Conservation (phyloP, 53 echinoderm and acorn worm species). For the Echinometra lucunter region DNA sequence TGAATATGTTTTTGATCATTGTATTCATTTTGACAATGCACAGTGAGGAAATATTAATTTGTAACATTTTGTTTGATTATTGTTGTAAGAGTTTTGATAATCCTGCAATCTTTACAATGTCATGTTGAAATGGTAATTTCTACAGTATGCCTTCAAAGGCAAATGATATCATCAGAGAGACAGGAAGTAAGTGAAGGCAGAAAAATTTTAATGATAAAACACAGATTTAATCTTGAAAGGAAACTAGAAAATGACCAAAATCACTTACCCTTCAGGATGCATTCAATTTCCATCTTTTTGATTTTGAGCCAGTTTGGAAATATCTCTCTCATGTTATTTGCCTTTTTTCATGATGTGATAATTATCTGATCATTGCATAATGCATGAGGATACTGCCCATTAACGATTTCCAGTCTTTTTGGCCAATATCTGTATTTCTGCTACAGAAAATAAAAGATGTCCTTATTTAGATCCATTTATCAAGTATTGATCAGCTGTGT, state of each 20-base stretch:
- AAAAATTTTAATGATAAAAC: background rate
- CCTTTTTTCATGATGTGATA: slow-evolving; percentile 23
- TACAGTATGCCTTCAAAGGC: background rate
- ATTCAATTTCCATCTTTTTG: slow-evolving; percentile 35
- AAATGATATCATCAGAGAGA: background rate
- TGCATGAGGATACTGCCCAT: background rate
- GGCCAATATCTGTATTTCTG: background rate
- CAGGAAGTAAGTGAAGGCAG: background rate
- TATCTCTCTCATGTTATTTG: background rate
- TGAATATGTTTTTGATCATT: too few species aligned
- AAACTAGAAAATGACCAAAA: background rate
- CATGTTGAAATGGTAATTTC: background rate
- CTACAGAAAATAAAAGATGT: slow-evolving; percentile 5
- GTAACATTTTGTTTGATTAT: too few species aligned
- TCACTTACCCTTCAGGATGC: background rate
- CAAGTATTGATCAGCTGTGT: background rate
- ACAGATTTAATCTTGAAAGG: background rate
- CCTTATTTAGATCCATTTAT: background rate
- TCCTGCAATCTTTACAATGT: background rate
- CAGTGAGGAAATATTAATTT: too few species aligned
- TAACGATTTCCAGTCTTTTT: slow-evolving; percentile 6
- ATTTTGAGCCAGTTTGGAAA: slow-evolving; percentile 36
- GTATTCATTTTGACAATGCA: too few species aligned
- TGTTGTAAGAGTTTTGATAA: background rate
- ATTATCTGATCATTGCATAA: slow-evolving; percentile 34